Evolutionary conservation across 2,888 invertebrate species (phyloP).

Genomic region (Mythimna pallens): DNA sequence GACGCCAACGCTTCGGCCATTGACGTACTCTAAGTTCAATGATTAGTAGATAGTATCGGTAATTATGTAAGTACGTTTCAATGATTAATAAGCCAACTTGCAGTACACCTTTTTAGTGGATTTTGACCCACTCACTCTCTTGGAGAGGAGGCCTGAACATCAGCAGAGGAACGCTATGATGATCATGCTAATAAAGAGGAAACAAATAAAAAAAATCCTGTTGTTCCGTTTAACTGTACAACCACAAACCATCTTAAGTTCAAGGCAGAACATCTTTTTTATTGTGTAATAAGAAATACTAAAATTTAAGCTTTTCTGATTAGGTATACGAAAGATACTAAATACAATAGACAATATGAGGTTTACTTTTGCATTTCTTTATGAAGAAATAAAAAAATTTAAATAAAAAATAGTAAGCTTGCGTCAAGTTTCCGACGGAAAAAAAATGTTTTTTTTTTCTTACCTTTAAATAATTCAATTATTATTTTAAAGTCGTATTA

Average conservation of each 20-base stretch:
- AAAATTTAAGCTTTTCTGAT: neutral
- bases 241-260: neutral
- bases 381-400: neutral
- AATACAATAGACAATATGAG: neutral
- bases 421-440: conserved; percentile 29
- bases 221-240: no score
- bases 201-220: neutral
- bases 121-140: neutral
- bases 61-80: neutral
- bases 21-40: neutral
- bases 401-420: neutral
- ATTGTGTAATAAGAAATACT: neutral
- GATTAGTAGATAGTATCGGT: neutral
- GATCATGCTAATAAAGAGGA: no score
- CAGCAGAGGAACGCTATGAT: neutral
- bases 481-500: neutral
- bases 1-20: neutral
- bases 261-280: neutral
- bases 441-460: conserved; percentile 1
- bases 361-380: neutral
- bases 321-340: neutral
- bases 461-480: neutral
- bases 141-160: neutral
- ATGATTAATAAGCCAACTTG: neutral
- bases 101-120: neutral